A percentile compares a stretch with the other conserved stretches of the same genome.
These are phyloP conservation scores for Amblyopsis hoosieri DNA, from an alignment of 2,797 vertebrate genomes.

Conservation along the genomic window DNA sequence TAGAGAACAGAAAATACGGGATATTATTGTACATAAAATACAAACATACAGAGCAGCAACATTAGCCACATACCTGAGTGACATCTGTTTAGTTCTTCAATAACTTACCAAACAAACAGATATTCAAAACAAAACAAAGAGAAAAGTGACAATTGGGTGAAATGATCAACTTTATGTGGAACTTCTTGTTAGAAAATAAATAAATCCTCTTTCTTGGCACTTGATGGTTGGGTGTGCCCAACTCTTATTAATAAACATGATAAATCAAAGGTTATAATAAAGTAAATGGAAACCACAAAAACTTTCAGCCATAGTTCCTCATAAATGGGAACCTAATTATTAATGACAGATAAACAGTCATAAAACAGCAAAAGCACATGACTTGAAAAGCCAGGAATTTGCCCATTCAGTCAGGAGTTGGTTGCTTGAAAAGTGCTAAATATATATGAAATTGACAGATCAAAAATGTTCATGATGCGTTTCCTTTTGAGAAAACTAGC, in stretches of 20 bases:
- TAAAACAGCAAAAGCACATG: conserved; percentile 20
- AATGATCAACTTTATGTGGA: conserved; percentile 18
- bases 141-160: not conserved
- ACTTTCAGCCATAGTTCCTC: not conserved
- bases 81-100: conserved; percentile 38
- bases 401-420: conserved; percentile 18
- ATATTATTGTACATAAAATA: conserved; percentile 42
- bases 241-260: conserved; percentile 23
- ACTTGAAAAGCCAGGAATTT: conserved; percentile 19
- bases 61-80: conserved; percentile 64
- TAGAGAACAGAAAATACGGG: conserved; percentile 12
- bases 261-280: not conserved
- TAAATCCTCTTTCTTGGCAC: conserved; percentile 60
- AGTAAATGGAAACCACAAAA: not conserved
- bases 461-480: conserved; percentile 31
- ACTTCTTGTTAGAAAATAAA: conserved; percentile 11
- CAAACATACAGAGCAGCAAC: conserved; percentile 38
- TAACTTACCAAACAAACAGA: conserved; percentile 14
- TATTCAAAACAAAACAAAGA: conserved; percentile 7
- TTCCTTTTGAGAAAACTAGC: conserved; percentile 38
- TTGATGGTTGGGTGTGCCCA: conserved; percentile 41
- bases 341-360: conserved; percentile 19
- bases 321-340: conserved; percentile 8
- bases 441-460: conserved; percentile 13
- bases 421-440: conserved; percentile 56